Conservation (phyloP, 2,888 invertebrate genomes). For the Nineta flava region DNA sequence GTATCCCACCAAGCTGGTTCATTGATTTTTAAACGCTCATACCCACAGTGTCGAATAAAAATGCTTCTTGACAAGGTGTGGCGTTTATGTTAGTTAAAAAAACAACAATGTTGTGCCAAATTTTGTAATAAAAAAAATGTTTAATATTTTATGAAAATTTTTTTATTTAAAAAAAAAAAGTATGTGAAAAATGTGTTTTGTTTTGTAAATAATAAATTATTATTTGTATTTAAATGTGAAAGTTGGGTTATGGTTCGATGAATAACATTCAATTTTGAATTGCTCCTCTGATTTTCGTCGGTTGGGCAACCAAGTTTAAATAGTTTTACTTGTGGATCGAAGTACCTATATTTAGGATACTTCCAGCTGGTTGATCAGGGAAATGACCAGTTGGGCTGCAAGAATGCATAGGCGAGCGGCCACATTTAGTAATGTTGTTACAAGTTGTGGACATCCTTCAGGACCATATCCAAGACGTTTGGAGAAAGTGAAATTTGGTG, state of each 20-base stretch:
- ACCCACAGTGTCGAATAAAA: not conserved
- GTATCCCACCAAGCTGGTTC: not conserved
- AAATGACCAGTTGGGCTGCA: conserved; percentile 84
- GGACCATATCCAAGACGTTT: conserved; percentile 68
- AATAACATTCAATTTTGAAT: conserved; percentile 11
- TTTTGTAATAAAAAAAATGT: not conserved
- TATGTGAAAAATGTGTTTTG: not conserved
- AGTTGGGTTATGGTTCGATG: conserved; percentile 22
- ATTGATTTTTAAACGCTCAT: not conserved
- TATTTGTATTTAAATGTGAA: not conserved
- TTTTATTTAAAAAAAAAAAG: not conserved
- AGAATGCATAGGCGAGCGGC: conserved; percentile 85
- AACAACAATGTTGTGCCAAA: conserved; percentile 3
- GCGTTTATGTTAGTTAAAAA: conserved; percentile 1
- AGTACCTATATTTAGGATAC: no score
- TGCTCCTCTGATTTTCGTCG: not conserved
- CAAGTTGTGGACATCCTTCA: conserved; percentile 77
- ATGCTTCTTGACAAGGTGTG: conserved; percentile 3
- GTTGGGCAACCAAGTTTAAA: not conserved
- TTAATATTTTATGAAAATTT: not conserved
- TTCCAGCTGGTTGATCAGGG: conserved; percentile 15
- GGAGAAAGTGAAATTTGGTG: conserved; percentile 91
- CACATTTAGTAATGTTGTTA: conserved; percentile 78
- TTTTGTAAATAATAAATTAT: not conserved
- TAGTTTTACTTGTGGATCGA: conserved; percentile 8